phyloP scores from a whole-genome alignment of 2,113 vertebrate species.

The Rhadina sibilatrix region DNA sequence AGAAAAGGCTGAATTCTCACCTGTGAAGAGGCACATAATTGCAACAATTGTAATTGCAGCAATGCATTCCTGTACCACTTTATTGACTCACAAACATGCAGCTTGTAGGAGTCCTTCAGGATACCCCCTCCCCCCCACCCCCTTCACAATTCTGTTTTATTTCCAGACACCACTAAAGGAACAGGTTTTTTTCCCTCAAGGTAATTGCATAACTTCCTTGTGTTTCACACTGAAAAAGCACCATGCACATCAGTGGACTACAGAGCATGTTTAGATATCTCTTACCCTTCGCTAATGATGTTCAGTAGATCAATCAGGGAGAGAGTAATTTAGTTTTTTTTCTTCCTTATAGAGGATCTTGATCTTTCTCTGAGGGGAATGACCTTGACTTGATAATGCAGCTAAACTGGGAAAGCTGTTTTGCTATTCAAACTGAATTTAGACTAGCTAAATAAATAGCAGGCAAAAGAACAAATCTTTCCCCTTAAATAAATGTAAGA shows the following conservation, averaged over 20 bases:
- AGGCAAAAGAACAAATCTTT: constrained; percentile 25
- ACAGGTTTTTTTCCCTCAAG: background rate
- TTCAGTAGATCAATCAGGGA: constrained; percentile 13
- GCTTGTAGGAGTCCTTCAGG: background rate
- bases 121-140: background rate
- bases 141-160: background rate
- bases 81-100: background rate
- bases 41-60: too few species aligned
- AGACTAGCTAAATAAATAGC: constrained; percentile 28
- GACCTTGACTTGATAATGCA: constrained; percentile 37
- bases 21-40: background rate
- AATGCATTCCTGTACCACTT: background rate
- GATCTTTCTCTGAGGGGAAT: constrained; percentile 30
- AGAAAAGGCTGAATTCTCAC: background rate
- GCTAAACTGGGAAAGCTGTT: constrained; percentile 30
- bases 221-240: background rate
- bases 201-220: constrained; percentile 14
- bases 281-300: background rate
- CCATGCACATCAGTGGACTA: background rate
- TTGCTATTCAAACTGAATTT: constrained; percentile 53
- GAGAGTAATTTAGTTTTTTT: background rate
- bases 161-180: background rate
- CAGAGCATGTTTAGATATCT: background rate
- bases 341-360: background rate
- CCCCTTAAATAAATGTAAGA: constrained; percentile 26